Base-by-base conservation (phyloP, 2,797 vertebrate species). In the Dipus sagitta region DNA sequence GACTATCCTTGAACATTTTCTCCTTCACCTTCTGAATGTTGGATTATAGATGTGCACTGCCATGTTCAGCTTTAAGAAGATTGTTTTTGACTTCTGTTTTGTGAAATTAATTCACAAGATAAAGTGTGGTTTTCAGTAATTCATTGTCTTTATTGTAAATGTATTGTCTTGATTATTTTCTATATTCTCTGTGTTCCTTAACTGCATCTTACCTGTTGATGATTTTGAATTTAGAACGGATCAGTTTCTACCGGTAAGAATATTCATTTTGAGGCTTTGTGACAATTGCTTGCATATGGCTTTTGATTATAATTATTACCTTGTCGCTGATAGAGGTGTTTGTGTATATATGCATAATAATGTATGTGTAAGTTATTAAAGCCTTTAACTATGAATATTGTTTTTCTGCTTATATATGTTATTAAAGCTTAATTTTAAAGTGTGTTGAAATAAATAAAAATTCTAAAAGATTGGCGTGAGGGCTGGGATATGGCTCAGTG, bases 211-310 rank as follows among this genome's bases (percentile, higher is more conserved):
- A 99, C 99, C 99, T 88, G 99, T 99, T 75, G 99, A 99, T 98
- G 99, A 99, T 97, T 99, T 99, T 86, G 99, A 99, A 96, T 99
- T 99, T 98, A 98, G 99, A 97, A 99, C 99, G 26, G 99, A 99
- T 85, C 99, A 99, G 28, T 99, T 99, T 97, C 97, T 99, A 85
- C 99, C 99, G 65, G 99, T 99, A 98, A 99, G 99, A 96, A 58
- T 75, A 82, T 94, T 96, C 85, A 42, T 95, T 70, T 96, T 17
- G 24, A 86, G 6, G 8, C 74, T 90, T 88, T 74, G 24, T 58
- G 64, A 81, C 2, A 71, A 32, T 94, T 96, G 89, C 15, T 58
- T 94, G 23, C 26, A 68, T 88, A 54, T 60, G 3, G 88, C 5
- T 91, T 95, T 94, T 90, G 54, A 86, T 64, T 77, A 72, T 24